phyloP scores from a whole-genome alignment of 2,797 vertebrate genomes.

The Myotis planiceps region DNA sequence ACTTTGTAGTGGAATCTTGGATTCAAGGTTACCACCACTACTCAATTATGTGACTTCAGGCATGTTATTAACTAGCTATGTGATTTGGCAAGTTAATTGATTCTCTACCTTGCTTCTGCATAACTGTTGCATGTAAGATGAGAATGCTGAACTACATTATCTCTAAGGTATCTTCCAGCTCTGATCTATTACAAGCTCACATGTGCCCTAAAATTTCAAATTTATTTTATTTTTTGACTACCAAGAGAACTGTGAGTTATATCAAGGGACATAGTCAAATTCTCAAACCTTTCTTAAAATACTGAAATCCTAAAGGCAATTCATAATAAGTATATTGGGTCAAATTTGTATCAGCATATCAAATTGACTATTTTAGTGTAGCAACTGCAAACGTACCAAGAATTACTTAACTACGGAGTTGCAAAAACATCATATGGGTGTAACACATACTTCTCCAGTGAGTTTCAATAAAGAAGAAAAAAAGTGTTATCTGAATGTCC shows the following conservation, averaged over 20 bases:
- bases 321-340: neutral
- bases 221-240: constrained; percentile 37
- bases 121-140: neutral
- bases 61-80: constrained; percentile 9
- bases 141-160: neutral
- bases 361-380: neutral
- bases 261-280: neutral
- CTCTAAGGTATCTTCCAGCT: constrained; percentile 17
- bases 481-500: neutral
- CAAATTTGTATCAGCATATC: neutral
- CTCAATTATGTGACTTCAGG: neutral
- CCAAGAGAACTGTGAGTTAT: neutral
- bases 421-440: neutral
- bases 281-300: constrained; percentile 26
- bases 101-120: constrained; percentile 1
- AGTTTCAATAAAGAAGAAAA: neutral
- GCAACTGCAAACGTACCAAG: neutral
- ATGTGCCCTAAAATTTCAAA: neutral
- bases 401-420: neutral
- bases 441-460: neutral
- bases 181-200: neutral
- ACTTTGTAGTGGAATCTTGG: neutral
- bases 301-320: neutral
- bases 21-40: neutral
- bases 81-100: constrained; percentile 23